Evolutionary conservation across 64 coral and sea anemone genomes (phyloP).

Genomic region (Hydrozoanthus tunicans): DNA sequence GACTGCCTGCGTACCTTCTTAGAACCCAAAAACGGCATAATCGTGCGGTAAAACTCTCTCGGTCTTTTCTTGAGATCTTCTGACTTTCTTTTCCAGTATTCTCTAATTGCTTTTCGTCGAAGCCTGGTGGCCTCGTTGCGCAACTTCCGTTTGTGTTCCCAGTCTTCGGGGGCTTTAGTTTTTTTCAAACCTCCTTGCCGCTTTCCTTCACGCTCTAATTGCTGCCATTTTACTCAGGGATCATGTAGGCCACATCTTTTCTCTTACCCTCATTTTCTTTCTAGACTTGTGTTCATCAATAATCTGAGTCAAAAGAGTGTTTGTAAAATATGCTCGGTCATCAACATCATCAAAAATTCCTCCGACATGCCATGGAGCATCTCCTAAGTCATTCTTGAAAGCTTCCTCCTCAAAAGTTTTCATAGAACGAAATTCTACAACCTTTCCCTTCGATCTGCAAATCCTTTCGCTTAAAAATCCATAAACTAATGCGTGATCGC

Average conservation of each 20-base stretch:
- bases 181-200: not conserved
- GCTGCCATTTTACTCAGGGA: not conserved
- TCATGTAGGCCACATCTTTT: not conserved
- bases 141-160: not conserved
- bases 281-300: not conserved
- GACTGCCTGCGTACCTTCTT: not conserved
- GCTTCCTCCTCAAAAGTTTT: not conserved
- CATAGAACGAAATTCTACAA: not conserved
- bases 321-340: not conserved
- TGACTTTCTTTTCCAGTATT: slow-evolving; percentile 22
- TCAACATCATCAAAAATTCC: not conserved
- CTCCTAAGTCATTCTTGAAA: not conserved
- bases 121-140: not conserved
- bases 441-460: not conserved
- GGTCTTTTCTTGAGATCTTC: no score
- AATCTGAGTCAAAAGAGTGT: not conserved
- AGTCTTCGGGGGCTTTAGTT: not conserved
- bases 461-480: not conserved
- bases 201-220: not conserved
- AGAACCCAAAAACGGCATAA: slow-evolving; percentile 26
- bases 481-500: not conserved
- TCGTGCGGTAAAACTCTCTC: slow-evolving; percentile 5
- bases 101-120: slow-evolving; percentile 4
- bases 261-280: not conserved
- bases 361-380: no score